Conservation (phyloP, 2,113 vertebrate genomes). For the Morphnarchus princeps region DNA sequence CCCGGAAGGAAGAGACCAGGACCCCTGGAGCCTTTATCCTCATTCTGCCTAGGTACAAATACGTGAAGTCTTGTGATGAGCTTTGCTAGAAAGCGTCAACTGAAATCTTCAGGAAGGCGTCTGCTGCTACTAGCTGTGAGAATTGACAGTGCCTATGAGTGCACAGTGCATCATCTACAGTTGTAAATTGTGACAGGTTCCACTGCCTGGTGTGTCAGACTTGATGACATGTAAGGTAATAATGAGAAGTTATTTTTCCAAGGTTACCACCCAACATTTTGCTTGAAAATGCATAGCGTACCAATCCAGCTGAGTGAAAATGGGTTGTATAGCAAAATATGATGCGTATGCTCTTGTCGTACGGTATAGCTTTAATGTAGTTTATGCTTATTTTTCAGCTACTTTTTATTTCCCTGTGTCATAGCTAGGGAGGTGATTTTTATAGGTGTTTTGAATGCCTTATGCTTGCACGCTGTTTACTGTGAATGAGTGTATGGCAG, state of each 20-base stretch:
- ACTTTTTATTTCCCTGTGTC: not conserved
- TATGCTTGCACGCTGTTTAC: not conserved
- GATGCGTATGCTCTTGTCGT: not conserved
- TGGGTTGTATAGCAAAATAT: not conserved
- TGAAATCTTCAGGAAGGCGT: not conserved
- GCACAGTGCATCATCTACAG: not conserved
- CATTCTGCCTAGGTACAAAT: not conserved
- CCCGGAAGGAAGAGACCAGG: not conserved
- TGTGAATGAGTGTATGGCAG: not conserved
- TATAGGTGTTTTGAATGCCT: not conserved
- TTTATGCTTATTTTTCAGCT: not conserved
- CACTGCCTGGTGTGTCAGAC: not conserved
- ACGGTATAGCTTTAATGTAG: not conserved
- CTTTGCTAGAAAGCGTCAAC: not conserved
- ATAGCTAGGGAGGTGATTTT: not conserved
- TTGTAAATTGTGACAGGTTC: not conserved
- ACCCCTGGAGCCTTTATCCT: not conserved
- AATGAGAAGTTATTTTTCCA: not conserved
- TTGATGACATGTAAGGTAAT: not conserved
- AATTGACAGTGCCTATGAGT: not conserved
- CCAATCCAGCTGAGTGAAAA: not conserved
- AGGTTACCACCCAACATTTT: not conserved
- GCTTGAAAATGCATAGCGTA: not conserved
- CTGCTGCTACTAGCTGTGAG: not conserved
- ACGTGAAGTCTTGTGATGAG: not conserved